Percentiles rank a stretch among this genome's conserved stretches.
These are phyloP conservation scores for Exocentrus adspersus DNA, from an alignment of 2,888 invertebrate species.

Conservation along the genomic window DNA sequence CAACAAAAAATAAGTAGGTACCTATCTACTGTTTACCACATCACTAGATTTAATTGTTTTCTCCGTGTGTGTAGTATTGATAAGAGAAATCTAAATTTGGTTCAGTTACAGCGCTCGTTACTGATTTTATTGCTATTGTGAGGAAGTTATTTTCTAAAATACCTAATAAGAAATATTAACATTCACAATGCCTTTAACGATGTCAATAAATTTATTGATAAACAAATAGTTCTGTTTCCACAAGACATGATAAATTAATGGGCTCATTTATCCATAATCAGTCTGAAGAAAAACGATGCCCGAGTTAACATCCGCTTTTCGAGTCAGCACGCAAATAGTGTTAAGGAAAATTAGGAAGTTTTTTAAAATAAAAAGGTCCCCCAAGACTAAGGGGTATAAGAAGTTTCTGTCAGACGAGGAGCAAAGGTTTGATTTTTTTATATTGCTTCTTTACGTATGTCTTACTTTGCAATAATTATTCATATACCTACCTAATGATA, in stretches of 20 bases:
- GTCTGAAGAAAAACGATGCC: conserved; percentile 45
- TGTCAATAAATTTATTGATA: conserved; percentile 14
- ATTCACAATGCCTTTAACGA: background rate
- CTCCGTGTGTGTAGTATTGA: conserved; percentile 9
- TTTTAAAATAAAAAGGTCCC: conserved; percentile 63
- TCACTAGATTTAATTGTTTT: background rate
- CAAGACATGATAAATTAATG: background rate
- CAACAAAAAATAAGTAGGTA: too few relatives aligned
- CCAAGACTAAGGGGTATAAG: conserved; percentile 70
- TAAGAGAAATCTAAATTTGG: conserved; percentile 10
- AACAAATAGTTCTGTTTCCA: conserved; percentile 3
- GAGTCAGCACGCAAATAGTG: conserved; percentile 31
- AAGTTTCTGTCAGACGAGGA: conserved; percentile 77
- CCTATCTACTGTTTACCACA: background rate
- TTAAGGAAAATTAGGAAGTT: conserved; percentile 45
- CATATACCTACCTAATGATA: too few relatives aligned
- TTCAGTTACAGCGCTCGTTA: background rate
- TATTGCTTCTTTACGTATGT: too few relatives aligned
- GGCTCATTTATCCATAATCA: conserved; percentile 27
- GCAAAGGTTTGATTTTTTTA: conserved; percentile 67
- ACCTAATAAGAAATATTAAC: background rate
- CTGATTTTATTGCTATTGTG: background rate
- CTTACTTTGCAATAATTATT: too few relatives aligned
- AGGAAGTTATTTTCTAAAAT: conserved; percentile 9
- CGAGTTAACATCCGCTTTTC: conserved; percentile 38